Percentiles rank a stretch among this genome's conserved stretches.
Evolutionary conservation across 2,797 vertebrate genomes (phyloP).

Genomic region (Pipistrellus nathusii): DNA sequence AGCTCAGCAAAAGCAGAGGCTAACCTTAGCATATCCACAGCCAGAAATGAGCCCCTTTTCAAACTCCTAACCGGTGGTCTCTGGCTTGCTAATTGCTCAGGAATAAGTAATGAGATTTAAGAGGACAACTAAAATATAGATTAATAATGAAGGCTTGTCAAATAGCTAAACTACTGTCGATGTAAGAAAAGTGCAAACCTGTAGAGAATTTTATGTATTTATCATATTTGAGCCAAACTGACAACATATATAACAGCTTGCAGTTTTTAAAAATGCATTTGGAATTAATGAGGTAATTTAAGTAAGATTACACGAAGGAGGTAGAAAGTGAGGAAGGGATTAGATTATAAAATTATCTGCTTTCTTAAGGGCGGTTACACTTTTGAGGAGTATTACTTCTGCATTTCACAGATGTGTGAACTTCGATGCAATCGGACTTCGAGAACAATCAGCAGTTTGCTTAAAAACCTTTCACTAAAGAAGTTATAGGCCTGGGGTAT

Average conservation of each 20-base stretch:
- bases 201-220: not conserved
- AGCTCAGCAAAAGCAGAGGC: conserved; percentile 11
- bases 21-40: not conserved
- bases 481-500: not conserved
- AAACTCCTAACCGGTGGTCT: not conserved
- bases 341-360: not conserved
- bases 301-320: not conserved
- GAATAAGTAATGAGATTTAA: conserved; percentile 21
- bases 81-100: not conserved
- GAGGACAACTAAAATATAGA: conserved; percentile 40
- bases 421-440: too few relatives aligned
- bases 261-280: not conserved
- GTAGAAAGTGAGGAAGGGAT: not conserved
- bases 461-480: not conserved
- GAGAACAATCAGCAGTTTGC: not conserved
- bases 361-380: not conserved
- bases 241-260: not conserved
- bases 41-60: not conserved
- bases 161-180: not conserved
- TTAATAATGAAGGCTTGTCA: conserved; percentile 60
- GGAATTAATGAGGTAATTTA: not conserved
- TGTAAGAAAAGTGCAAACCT: not conserved
- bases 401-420: not conserved
- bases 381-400: not conserved
- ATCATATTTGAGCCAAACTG: not conserved